These are phyloP conservation scores for Psilopsiagon aurifrons DNA, from an alignment of 2,113 vertebrate genomes.

Conservation along the genomic window DNA sequence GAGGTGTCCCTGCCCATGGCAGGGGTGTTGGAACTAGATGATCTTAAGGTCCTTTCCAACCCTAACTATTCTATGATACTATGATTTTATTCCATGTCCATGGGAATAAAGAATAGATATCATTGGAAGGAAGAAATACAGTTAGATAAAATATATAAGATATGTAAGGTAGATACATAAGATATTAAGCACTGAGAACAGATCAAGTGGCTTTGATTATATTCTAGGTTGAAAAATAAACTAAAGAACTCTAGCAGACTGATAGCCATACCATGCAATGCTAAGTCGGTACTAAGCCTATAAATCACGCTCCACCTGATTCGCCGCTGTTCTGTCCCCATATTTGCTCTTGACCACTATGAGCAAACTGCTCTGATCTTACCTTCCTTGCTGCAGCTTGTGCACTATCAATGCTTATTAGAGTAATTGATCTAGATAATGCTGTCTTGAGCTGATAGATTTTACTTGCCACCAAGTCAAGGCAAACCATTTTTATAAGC, in stretches of 20 bases:
- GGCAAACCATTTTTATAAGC: background rate
- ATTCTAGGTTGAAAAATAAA: background rate
- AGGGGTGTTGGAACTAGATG: too few species aligned
- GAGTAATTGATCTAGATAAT: background rate
- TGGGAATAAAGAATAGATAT: background rate
- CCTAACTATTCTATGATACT: too few species aligned
- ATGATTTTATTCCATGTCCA: background rate
- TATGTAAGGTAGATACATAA: background rate
- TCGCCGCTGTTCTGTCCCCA: background rate
- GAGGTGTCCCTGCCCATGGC: too few species aligned
- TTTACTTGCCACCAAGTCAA: background rate
- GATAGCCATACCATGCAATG: background rate
- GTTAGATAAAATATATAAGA: background rate
- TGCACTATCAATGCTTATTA: background rate
- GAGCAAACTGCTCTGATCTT: background rate
- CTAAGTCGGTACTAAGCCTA: background rate
- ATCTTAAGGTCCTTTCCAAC: too few species aligned
- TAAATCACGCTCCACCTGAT: background rate
- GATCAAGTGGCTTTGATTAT: background rate
- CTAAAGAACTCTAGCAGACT: background rate
- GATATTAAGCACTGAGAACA: background rate
- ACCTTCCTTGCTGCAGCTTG: background rate
- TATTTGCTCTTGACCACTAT: background rate
- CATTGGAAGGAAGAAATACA: background rate
- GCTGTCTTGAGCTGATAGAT: background rate